Base-by-base conservation (phyloP, 2,113 vertebrate genomes). In the Prietella phreatophila region DNA sequence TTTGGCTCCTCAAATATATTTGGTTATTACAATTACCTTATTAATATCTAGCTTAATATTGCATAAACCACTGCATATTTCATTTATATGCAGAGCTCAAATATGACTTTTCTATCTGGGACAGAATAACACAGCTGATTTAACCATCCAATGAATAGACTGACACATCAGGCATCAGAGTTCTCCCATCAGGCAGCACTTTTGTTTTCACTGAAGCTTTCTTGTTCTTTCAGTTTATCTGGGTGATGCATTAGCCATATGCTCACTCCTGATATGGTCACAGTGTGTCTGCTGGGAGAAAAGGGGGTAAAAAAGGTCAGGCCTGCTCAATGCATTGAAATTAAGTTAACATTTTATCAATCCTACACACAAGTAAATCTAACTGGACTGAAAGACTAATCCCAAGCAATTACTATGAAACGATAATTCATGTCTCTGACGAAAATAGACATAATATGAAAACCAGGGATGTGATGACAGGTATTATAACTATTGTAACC, bases 241-340 rank as follows among this genome's bases (percentile, higher is more conserved):
- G 53, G n/a, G 42, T 85, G 84, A 85, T n/a, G 56, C 36, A 65
- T 39, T 47, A 63, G 73, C n/a, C 1, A 7, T n/a, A 5, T 86
- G 73, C 36, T 86, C 27, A n/a, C 27, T 79, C 73, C 85, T 86
- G 56, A 79, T 86, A 78, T n/a, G 58, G 85, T 2, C 19, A 33
- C 30, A 30, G 58, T 50, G 42, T 22, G 73, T 79, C 39, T 86
- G 65, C 27, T 79, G 73, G 58, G 22, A 30, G n/a, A 50, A 63
- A 25, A 14, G 58, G 56, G 9, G 30, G 27, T 17, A 47, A 78
- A 33, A 78, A 65, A 65, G 58, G 58, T 65, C 85, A 78, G 15
- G 11, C 19, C 39, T 22, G 5, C 63, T 53, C 60, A 84, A 22
- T 58, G 47, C 19, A 71, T 19, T 15, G 65, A 84, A 71, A 71